These are phyloP conservation scores for Drosophila tsacasi DNA, from an alignment of 1,140 invertebrate species.

Conservation along the genomic window DNA sequence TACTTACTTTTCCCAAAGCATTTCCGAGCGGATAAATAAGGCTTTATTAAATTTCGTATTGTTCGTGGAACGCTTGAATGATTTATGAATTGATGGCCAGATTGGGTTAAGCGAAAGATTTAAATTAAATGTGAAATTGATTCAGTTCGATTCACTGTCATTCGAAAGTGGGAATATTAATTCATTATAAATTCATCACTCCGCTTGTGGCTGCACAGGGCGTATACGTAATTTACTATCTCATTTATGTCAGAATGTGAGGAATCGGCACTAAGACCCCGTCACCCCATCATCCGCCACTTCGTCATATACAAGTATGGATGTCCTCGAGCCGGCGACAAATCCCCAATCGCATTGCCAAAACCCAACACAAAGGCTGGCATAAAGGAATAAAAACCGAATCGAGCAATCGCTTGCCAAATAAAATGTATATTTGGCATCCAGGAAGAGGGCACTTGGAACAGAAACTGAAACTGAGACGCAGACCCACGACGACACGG, in stretches of 20 bases:
- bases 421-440: constrained; percentile 65
- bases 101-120: constrained; percentile 33
- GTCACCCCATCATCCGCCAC: constrained; percentile 7
- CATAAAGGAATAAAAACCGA: constrained; percentile 66
- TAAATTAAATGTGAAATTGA: constrained; percentile 51
- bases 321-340: constrained; percentile 18
- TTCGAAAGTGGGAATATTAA: constrained; percentile 28
- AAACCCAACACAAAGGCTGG: constrained; percentile 52
- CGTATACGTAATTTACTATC: constrained; percentile 44
- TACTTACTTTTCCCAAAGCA: constrained; percentile 21
- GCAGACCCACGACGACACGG: constrained; percentile 7
- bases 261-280: constrained; percentile 23
- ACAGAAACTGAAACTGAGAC: constrained; percentile 41
- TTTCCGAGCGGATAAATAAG: constrained; percentile 34
- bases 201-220: constrained; percentile 6
- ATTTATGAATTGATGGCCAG: constrained; percentile 47
- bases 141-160: constrained; percentile 37
- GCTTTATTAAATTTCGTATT: constrained; percentile 29
- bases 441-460: constrained; percentile 67
- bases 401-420: constrained; percentile 66
- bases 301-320: not conserved
- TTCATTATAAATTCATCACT: constrained; percentile 48
- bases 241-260: constrained; percentile 31
- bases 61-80: constrained; percentile 24
- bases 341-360: constrained; percentile 65